Base-by-base conservation (phyloP, 2,797 vertebrate species). In the Dallia pectoralis region DNA sequence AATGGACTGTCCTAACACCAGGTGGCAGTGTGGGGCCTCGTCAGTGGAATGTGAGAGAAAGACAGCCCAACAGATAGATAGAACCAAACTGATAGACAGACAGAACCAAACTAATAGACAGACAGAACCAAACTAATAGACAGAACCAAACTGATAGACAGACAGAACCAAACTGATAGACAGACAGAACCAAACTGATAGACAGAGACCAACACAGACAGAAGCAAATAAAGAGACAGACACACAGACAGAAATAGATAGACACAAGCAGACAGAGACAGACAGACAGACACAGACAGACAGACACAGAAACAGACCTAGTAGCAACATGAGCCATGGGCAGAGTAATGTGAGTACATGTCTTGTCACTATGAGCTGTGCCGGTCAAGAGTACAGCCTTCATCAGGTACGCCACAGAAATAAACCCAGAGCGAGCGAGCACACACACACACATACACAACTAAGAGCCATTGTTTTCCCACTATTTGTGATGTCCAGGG, bases 301-400 rank as follows among this genome's bases (percentile, higher is more conserved):
- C 33, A n/a, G n/a, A n/a, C n/a, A 49, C 4, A 19, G 48, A 51
- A 19, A 19, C 48, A 6, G 47, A 18, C 48, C 5, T 19, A 53
- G 49, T 8, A 53, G 49, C 49, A 53, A 53, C 86, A 90, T 92
- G 90, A 93, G 86, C 89, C 91, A 92, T 88, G 88, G 86, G 84
- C 89, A 86, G 83, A 89, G 89, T 94, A 93, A 93, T 92, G 85
- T 88, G 87, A 92, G 90, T 89, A 90, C 89, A 91, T 93, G 91
- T 92, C 91, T 90, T 92, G 92, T 93, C 92, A 93, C 90, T 92
- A 90, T 86, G 88, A 92, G 91, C 90, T 89, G 89, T 87, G 86
- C 88, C 88, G 88, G 90, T 90, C 89, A 91, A 93, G 92, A 92
- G 91, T 92, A 93, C 89, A 91, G 91, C 92, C 91, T 91, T 92